Percentiles rank a stretch among this genome's conserved stretches.
Conservation (phyloP, 1,140 invertebrate genomes). For the Leptinotarsa undecemlineata region DNA sequence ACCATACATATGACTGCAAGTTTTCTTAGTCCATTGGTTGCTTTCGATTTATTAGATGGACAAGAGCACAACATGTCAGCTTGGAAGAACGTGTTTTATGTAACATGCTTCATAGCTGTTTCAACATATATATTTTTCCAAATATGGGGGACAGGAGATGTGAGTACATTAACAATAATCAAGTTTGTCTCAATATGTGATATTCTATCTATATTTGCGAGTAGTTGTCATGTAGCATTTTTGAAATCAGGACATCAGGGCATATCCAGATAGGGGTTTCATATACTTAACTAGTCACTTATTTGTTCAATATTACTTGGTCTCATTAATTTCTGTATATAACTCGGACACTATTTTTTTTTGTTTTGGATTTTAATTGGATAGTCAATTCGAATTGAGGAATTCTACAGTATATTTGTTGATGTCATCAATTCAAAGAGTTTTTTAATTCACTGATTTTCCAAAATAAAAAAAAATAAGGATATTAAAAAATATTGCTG, state of each 20-base stretch:
- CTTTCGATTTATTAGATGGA: slow-evolving; percentile 57
- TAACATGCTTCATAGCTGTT: slow-evolving; percentile 66
- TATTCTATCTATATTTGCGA: neutral
- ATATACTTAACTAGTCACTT: neutral
- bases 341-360: no score
- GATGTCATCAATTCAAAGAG: no score
- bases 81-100: slow-evolving; percentile 75
- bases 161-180: slow-evolving; percentile 34
- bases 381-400: no score
- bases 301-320: neutral
- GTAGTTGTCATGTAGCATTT: no score
- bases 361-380: no score
- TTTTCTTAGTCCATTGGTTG: slow-evolving; percentile 68
- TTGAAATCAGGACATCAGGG: neutral
- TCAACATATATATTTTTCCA: slow-evolving; percentile 72
- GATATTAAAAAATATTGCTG: no score
- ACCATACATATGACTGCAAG: slow-evolving; percentile 77
- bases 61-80: slow-evolving; percentile 54
- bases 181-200: neutral
- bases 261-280: neutral
- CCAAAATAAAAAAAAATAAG: no score
- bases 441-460: no score
- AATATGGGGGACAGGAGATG: slow-evolving; percentile 68
- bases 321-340: neutral
- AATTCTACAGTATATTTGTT: no score